Evolutionary conservation across 2,113 vertebrate species (phyloP).

Genomic region (Calypte anna): DNA sequence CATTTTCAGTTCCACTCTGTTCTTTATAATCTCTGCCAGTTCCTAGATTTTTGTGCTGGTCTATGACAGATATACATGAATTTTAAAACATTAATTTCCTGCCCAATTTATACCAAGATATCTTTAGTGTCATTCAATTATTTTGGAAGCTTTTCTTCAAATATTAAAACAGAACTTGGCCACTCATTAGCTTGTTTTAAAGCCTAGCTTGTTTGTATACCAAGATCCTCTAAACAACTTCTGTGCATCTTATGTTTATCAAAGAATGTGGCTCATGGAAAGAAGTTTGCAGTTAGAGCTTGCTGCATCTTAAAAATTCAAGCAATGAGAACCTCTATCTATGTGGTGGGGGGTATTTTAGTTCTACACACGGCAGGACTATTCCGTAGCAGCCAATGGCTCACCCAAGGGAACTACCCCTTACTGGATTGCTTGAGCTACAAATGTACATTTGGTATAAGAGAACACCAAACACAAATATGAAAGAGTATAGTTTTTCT

Average conservation of each 20-base stretch:
- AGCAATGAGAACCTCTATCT: neutral
- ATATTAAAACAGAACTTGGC: neutral
- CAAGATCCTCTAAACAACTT: neutral
- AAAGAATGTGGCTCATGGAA: neutral
- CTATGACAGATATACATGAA: neutral
- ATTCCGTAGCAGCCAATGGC: neutral
- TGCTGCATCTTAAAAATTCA: neutral
- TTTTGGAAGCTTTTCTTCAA: neutral
- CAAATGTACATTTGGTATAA: neutral
- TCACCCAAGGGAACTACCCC: neutral
- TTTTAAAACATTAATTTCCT: neutral
- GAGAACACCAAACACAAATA: neutral
- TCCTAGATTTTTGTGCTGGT: neutral
- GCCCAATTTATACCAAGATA: neutral
- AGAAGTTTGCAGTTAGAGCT: neutral
- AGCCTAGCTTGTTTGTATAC: neutral
- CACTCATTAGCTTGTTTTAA: neutral
- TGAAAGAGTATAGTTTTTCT: neutral
- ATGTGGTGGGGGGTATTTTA: too few relatives aligned
- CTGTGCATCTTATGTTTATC: neutral
- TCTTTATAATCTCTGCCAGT: neutral
- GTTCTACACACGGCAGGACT: neutral
- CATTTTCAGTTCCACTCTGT: neutral
- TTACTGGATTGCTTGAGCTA: neutral
- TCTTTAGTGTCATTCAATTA: neutral